Percentiles rank a stretch among this genome's conserved stretches.
These are phyloP conservation scores for Cyprinodon variegatus DNA, from an alignment of 2,113 vertebrate genomes.

Conservation along the genomic window DNA sequence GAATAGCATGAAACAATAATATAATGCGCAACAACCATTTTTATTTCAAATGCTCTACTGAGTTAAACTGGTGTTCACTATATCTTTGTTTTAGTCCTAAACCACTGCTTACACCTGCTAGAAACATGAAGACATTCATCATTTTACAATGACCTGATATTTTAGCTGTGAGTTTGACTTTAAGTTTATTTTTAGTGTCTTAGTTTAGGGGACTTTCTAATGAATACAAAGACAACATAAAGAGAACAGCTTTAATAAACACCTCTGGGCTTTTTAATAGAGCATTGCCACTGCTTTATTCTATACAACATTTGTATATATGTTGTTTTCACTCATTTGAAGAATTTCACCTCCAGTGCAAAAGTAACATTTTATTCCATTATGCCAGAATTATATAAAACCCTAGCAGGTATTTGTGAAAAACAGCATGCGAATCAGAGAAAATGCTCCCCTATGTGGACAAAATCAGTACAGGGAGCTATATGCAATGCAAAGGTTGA, in stretches of 20 bases:
- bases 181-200: too few relatives aligned
- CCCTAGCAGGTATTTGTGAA: conserved; percentile 19
- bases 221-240: not conserved
- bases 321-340: not conserved
- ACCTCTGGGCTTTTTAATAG: not conserved
- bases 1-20: too few relatives aligned
- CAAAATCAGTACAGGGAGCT: conserved; percentile 62
- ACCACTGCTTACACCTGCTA: too few relatives aligned
- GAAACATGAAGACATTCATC: too few relatives aligned
- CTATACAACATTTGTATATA: not conserved
- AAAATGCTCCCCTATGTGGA: conserved; percentile 76
- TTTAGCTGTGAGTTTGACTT: too few relatives aligned
- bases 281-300: not conserved
- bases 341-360: not conserved
- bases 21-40: too few relatives aligned
- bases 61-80: too few relatives aligned
- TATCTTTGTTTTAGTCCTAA: too few relatives aligned
- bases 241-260: not conserved
- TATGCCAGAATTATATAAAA: not conserved
- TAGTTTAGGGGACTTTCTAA: not conserved
- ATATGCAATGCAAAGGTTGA: conserved; percentile 9
- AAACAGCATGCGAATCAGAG: conserved; percentile 27
- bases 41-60: too few relatives aligned
- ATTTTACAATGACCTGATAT: too few relatives aligned
- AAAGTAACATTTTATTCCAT: not conserved